phyloP scores from a whole-genome alignment of 2,888 invertebrate species.

The Drosophila quinaria region DNA sequence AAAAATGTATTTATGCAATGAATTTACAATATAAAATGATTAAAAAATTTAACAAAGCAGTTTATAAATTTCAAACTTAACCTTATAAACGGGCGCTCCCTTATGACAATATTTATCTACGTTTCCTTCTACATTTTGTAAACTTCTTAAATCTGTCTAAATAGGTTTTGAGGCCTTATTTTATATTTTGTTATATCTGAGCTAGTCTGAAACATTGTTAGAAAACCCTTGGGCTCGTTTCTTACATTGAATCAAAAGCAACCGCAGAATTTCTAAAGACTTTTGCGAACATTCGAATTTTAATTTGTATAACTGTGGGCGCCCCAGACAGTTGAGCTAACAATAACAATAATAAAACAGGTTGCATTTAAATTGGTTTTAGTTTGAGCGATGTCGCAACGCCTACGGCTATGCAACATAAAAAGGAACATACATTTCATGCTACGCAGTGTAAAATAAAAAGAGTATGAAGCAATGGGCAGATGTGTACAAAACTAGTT shows the following conservation, averaged over 20 bases:
- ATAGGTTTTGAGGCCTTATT: no score
- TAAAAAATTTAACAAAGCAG: no score
- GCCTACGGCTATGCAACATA: slow-evolving; percentile 64
- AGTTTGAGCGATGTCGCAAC: slow-evolving; percentile 48
- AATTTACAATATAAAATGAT: no score
- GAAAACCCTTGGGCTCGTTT: slow-evolving; percentile 28
- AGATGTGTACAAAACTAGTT: slow-evolving; percentile 34
- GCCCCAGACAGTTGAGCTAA: slow-evolving; percentile 17
- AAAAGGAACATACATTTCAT: slow-evolving; percentile 54
- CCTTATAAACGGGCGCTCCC: no score
- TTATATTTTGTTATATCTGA: no score
- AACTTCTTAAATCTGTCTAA: no score
- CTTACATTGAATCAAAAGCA: slow-evolving; percentile 9
- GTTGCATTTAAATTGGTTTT: slow-evolving; percentile 47
- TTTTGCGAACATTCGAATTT: slow-evolving; percentile 66
- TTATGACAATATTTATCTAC: no score
- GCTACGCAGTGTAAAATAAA: slow-evolving; percentile 13
- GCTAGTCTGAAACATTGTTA: no score
- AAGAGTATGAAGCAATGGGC: slow-evolving; percentile 40
- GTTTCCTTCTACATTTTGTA: no score
- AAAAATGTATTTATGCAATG: no score
- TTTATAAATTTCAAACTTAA: no score
- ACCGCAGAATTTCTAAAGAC: slow-evolving; percentile 30
- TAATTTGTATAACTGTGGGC: slow-evolving; percentile 71
- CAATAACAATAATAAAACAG: slow-evolving; percentile 27